These are phyloP conservation scores for Osmerus eperlanus DNA, from an alignment of 2,113 vertebrate species.

Conservation along the genomic window DNA sequence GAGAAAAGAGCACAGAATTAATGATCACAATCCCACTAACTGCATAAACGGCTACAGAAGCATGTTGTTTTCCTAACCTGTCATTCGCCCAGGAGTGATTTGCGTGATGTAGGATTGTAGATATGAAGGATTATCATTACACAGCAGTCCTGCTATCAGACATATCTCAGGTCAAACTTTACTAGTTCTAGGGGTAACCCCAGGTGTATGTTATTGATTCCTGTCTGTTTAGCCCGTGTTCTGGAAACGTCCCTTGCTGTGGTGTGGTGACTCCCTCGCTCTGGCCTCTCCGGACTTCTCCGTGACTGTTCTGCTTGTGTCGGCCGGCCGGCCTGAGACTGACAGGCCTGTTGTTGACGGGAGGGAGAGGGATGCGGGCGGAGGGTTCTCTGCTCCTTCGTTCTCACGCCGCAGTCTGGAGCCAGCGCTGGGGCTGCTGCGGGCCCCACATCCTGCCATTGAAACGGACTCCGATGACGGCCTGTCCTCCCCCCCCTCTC, in stretches of 20 bases:
- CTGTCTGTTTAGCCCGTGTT: no score
- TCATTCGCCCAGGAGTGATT: no score
- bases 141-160: no score
- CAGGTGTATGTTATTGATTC: no score
- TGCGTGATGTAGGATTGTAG: no score
- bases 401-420: slow-evolving; percentile 46
- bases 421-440: slow-evolving; percentile 27
- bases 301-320: background rate
- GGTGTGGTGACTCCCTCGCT: background rate
- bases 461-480: slow-evolving; percentile 21
- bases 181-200: no score
- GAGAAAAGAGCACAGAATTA: background rate
- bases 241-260: no score
- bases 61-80: no score
- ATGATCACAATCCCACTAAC: background rate
- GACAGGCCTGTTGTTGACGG: slow-evolving; percentile 6
- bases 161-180: no score
- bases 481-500: background rate
- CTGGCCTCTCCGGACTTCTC: background rate
- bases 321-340: background rate
- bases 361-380: background rate
- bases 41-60: no score
- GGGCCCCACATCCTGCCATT: slow-evolving; percentile 49
- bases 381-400: background rate
- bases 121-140: no score